Percentiles rank a stretch among this genome's conserved stretches.
phyloP scores from a whole-genome alignment of 2,113 vertebrate species.

The Amphilophus citrinellus region DNA sequence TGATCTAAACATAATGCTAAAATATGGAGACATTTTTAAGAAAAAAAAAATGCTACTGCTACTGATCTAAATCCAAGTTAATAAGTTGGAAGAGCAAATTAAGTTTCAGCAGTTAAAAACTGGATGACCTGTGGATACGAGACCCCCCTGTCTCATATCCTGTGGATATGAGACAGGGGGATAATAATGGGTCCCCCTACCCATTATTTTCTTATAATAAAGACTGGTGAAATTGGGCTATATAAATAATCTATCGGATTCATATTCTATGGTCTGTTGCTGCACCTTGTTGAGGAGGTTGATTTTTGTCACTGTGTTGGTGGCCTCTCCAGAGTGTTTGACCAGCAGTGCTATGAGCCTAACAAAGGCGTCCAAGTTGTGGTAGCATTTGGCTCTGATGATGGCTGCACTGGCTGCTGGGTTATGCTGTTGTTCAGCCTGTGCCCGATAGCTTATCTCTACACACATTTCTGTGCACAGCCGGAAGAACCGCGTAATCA shows the following conservation, averaged over 20 bases:
- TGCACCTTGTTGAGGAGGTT: slow-evolving; percentile 95
- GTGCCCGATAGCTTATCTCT: slow-evolving; percentile 97
- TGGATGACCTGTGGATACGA: too few species aligned
- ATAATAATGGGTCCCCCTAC: too few species aligned
- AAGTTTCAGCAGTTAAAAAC: too few species aligned
- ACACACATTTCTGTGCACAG: slow-evolving; percentile 99
- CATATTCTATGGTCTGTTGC: accelerated
- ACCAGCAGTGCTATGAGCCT: slow-evolving; percentile 96
- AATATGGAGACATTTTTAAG: too few species aligned
- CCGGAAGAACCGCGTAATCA: slow-evolving; percentile 98
- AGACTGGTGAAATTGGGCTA: background rate
- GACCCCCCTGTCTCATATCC: too few species aligned
- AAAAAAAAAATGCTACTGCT: too few species aligned
- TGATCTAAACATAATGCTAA: too few species aligned
- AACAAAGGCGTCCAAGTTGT: slow-evolving; percentile 98
- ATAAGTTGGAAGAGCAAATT: too few species aligned
- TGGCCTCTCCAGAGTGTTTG: slow-evolving; percentile 98
- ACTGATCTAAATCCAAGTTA: too few species aligned
- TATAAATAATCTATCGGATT: background rate
- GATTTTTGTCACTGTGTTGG: slow-evolving; percentile 98
- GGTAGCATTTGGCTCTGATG: slow-evolving; percentile 98
- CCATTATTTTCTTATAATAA: accelerated
- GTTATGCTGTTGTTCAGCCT: slow-evolving; percentile 98
- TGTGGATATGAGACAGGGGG: too few species aligned
- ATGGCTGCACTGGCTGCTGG: slow-evolving; percentile 96